These are phyloP conservation scores for Brachycybe producta DNA, from an alignment of 2,888 invertebrate genomes.

Conservation along the genomic window DNA sequence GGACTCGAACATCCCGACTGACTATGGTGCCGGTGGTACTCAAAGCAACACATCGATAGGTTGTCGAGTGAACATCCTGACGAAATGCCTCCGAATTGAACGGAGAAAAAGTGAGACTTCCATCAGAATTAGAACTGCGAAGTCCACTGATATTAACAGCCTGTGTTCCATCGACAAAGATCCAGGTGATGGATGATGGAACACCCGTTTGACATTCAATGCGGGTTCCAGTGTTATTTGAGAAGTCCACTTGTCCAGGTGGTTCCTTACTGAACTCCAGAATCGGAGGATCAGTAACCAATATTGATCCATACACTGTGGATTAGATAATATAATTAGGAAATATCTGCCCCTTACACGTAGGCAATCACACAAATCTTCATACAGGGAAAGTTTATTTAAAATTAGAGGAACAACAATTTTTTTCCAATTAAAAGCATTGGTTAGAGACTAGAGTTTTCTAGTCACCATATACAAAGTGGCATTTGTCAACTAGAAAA, in stretches of 20 bases:
- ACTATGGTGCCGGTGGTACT: conserved; percentile 4
- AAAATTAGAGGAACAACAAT: too few relatives aligned
- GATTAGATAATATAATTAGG: too few relatives aligned
- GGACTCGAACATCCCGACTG: conserved; percentile 3
- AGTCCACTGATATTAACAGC: conserved; percentile 7
- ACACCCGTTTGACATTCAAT: conserved; percentile 9
- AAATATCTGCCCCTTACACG: too few relatives aligned
- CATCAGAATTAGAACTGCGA: conserved; percentile 9
- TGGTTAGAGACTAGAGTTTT: too few relatives aligned
- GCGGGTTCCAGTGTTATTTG: conserved; percentile 12
- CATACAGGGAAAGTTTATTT: too few relatives aligned
- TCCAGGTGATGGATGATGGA: conserved; percentile 1
- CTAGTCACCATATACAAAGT: too few relatives aligned
- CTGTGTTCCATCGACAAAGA: conserved; percentile 3
- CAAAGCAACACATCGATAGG: conserved; percentile 5
- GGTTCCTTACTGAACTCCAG: conserved; percentile 9
- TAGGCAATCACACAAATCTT: too few relatives aligned
- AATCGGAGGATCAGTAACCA: background rate
- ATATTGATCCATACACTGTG: too few relatives aligned
- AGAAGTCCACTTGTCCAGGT: conserved; percentile 9
- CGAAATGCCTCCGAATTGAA: conserved; percentile 13
- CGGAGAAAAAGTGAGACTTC: conserved; percentile 9
- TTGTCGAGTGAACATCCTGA: conserved; percentile 13
- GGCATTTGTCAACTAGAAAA: too few relatives aligned
- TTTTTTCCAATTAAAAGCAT: too few relatives aligned